Conservation (phyloP, 2,888 invertebrate species). For the Latheticus oryzae region DNA sequence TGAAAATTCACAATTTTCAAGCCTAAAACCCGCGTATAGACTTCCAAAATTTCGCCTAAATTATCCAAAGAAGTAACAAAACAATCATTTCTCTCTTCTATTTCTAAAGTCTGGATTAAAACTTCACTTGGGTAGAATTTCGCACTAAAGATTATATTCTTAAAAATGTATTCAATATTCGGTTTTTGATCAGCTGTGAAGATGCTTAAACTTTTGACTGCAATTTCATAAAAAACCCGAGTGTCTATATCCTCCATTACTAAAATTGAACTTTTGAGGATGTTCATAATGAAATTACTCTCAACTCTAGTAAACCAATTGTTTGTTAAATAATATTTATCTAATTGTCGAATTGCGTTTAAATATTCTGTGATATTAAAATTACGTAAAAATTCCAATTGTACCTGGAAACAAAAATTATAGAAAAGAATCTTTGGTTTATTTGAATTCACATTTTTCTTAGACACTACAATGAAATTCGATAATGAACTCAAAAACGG, state of each 20-base stretch:
- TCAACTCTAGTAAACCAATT: conserved; percentile 77
- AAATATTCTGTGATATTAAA: conserved; percentile 65
- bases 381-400: conserved; percentile 63
- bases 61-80: conserved; percentile 62
- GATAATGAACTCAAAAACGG: conserved; percentile 64
- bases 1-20: conserved; percentile 54
- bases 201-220: conserved; percentile 72
- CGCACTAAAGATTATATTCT: conserved; percentile 72
- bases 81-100: conserved; percentile 65
- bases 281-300: conserved; percentile 68
- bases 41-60: conserved; percentile 58
- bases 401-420: conserved; percentile 54
- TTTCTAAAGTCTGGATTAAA: conserved; percentile 68
- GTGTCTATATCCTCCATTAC: conserved; percentile 65
- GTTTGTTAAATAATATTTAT: conserved; percentile 64
- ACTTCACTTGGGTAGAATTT: conserved; percentile 72
- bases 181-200: conserved; percentile 71
- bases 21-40: conserved; percentile 60
- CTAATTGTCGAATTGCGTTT: conserved; percentile 58
- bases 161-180: conserved; percentile 71
- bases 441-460: too few relatives aligned
- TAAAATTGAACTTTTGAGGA: conserved; percentile 64
- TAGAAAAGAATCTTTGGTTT: conserved; percentile 48
- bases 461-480: conserved; percentile 53
- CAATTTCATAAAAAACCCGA: conserved; percentile 69